Evolutionary conservation across 2,888 invertebrate genomes (phyloP).

Genomic region (Trichogramma evanescens): DNA sequence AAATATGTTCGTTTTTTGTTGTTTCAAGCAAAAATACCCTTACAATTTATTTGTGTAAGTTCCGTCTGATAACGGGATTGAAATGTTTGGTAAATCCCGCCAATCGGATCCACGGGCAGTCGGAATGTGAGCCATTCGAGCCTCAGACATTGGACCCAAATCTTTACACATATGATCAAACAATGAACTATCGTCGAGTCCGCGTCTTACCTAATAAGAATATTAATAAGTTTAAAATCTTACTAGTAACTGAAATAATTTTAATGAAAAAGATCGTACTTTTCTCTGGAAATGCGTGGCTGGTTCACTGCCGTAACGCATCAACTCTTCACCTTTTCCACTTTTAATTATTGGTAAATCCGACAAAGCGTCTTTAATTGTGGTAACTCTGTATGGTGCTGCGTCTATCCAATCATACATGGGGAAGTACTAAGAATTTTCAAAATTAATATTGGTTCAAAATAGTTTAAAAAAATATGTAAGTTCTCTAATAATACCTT

Average conservation of each 20-base stretch:
- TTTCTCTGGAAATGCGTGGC: slow-evolving; percentile 68
- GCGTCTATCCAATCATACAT: slow-evolving; percentile 60
- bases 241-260: neutral
- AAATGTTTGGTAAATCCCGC: slow-evolving; percentile 77
- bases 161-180: slow-evolving; percentile 78
- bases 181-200: slow-evolving; percentile 53
- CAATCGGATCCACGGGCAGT: slow-evolving; percentile 72
- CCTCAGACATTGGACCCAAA: slow-evolving; percentile 72
- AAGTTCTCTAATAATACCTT: slow-evolving; percentile 40
- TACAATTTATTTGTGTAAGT: slow-evolving; percentile 57
- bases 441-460: neutral
- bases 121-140: slow-evolving; percentile 70
- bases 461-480: neutral
- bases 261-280: slow-evolving; percentile 28
- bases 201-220: slow-evolving; percentile 53
- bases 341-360: slow-evolving; percentile 72
- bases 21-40: slow-evolving; percentile 25
- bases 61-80: slow-evolving; percentile 64
- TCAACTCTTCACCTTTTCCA: slow-evolving; percentile 63
- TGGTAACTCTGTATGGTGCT: slow-evolving; percentile 71
- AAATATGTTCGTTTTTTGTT: neutral
- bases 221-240: neutral
- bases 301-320: slow-evolving; percentile 65
- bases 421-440: slow-evolving; percentile 35
- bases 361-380: slow-evolving; percentile 75